Conservation (phyloP, 1,140 invertebrate species). For the Cephus cinctus region DNA sequence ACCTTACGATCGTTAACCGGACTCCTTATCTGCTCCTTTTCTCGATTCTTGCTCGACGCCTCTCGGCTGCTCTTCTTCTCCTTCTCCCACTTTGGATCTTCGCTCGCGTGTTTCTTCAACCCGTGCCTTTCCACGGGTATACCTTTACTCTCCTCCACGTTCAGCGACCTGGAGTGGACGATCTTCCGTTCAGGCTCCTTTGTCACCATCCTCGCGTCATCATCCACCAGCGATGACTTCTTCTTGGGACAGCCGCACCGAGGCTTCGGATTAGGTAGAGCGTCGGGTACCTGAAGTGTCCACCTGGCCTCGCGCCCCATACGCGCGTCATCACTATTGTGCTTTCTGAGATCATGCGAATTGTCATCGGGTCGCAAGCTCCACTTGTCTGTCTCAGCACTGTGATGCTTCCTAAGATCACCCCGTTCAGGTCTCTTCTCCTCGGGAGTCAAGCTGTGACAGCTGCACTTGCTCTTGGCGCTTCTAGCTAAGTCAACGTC, state of each 20-base stretch:
- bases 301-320: slow-evolving; percentile 41
- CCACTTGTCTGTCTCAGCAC: slow-evolving; percentile 51
- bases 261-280: slow-evolving; percentile 44
- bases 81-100: slow-evolving; percentile 22
- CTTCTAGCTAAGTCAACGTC: slow-evolving; percentile 38
- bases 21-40: slow-evolving; percentile 36
- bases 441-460: slow-evolving; percentile 42
- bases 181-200: slow-evolving; percentile 32
- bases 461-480: slow-evolving; percentile 36
- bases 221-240: slow-evolving; percentile 29
- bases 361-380: slow-evolving; percentile 32
- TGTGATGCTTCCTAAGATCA: slow-evolving; percentile 51
- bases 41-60: slow-evolving; percentile 29
- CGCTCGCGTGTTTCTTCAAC: slow-evolving; percentile 41
- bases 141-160: slow-evolving; percentile 26
- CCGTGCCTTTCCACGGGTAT: slow-evolving; percentile 30
- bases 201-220: slow-evolving; percentile 11
- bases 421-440: slow-evolving; percentile 40
- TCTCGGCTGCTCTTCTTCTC: slow-evolving; percentile 11
- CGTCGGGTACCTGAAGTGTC: slow-evolving; percentile 46
- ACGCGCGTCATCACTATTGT: slow-evolving; percentile 48
- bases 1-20: slow-evolving; percentile 31
- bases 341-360: slow-evolving; percentile 45
- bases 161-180: slow-evolving; percentile 31
- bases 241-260: slow-evolving; percentile 49